Evolutionary conservation across 2,888 invertebrate genomes (phyloP).

Genomic region (Mythimna loreyi): DNA sequence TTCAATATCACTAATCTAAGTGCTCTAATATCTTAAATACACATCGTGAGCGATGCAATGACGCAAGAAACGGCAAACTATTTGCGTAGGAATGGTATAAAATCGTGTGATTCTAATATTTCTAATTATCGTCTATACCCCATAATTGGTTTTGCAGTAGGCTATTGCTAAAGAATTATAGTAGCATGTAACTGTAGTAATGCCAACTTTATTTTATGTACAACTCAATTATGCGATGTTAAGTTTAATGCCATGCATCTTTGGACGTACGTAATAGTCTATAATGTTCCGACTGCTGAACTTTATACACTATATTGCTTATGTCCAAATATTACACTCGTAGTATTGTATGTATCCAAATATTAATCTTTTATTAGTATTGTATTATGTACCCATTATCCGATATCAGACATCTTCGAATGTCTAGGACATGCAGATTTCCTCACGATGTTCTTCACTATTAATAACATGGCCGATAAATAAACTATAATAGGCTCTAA

Average conservation of each 20-base stretch:
- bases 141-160: slow-evolving; percentile 4
- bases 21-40: slow-evolving; percentile 37
- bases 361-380: too few species aligned
- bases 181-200: not conserved
- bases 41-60: slow-evolving; percentile 22
- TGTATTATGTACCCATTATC: too few species aligned
- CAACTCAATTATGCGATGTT: not conserved
- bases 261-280: too few species aligned
- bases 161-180: slow-evolving; percentile 4
- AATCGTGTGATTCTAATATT: slow-evolving; percentile 54
- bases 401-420: too few species aligned
- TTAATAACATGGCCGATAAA: not conserved
- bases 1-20: slow-evolving; percentile 11
- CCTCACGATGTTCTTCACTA: too few species aligned
- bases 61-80: slow-evolving; percentile 29
- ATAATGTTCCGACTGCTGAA: too few species aligned
- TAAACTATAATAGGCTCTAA: not conserved
- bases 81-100: slow-evolving; percentile 33
- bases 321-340: too few species aligned
- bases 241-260: not conserved
- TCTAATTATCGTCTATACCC: slow-evolving; percentile 32
- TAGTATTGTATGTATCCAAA: too few species aligned
- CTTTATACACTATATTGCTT: too few species aligned
- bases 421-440: too few species aligned
- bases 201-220: not conserved